Conservation (phyloP, 2,888 invertebrate genomes). For the Netelia melanura region DNA sequence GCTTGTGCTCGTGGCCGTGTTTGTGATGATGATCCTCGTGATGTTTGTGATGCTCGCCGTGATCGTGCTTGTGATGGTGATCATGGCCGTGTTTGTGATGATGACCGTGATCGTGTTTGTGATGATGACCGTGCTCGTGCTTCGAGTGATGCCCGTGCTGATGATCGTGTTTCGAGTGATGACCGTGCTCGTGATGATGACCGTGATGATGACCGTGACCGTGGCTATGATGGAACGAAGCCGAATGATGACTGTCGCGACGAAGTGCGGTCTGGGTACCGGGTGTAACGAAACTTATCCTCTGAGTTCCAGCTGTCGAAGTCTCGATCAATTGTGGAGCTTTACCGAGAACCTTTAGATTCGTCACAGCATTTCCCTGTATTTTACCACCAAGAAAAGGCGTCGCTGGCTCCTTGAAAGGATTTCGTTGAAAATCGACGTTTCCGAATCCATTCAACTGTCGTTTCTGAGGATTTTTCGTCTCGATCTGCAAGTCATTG, state of each 20-base stretch:
- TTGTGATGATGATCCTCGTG: constrained; percentile 71
- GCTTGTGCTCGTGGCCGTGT: constrained; percentile 69
- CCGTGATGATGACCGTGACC: constrained; percentile 73
- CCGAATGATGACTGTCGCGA: constrained; percentile 65
- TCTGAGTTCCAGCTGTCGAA: constrained; percentile 31
- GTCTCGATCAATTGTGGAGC: constrained; percentile 24
- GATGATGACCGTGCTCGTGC: constrained; percentile 74
- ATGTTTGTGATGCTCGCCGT: constrained; percentile 70
- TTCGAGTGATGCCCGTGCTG: constrained; percentile 77
- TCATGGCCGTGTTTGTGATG: constrained; percentile 73
- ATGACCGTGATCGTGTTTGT: constrained; percentile 72
- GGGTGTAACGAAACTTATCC: constrained; percentile 59
- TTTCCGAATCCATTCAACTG: constrained; percentile 73
- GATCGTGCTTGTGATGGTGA: constrained; percentile 67
- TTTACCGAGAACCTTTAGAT: constrained; percentile 56
- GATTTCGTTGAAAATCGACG: constrained; percentile 44
- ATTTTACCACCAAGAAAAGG: constrained; percentile 21
- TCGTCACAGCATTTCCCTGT: constrained; percentile 56
- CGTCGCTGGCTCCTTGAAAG: constrained; percentile 20
- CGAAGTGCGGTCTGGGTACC: constrained; percentile 33
- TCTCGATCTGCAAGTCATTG: constrained; percentile 52
- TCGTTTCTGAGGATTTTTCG: constrained; percentile 75
- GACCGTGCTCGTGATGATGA: constrained; percentile 71
- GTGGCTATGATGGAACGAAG: constrained; percentile 72
- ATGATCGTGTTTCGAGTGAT: constrained; percentile 69